Conservation (phyloP, 2,888 invertebrate species). For the Stegana nigrithorax region DNA sequence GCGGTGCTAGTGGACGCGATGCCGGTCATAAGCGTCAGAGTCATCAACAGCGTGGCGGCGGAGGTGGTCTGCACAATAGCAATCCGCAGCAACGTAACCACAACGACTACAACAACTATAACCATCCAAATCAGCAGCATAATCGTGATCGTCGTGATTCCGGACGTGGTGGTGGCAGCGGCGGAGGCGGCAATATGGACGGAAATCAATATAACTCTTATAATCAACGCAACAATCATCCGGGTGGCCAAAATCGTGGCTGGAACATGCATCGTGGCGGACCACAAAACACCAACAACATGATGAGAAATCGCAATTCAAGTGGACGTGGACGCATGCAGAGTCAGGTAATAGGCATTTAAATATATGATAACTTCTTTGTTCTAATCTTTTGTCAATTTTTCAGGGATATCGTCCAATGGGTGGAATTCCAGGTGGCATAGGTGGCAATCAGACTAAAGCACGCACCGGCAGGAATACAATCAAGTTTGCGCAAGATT, state of each 20-base stretch:
- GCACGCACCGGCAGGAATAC: conserved; percentile 73
- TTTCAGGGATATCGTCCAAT: conserved; percentile 68
- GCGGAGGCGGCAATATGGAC: conserved; percentile 63
- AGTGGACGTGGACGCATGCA: conserved; percentile 66
- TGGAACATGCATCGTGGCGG: conserved; percentile 67
- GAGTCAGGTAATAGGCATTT: conserved; percentile 55
- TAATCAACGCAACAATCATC: conserved; percentile 63
- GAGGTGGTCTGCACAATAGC: conserved; percentile 37
- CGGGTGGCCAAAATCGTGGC: conserved; percentile 56
- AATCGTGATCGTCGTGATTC: conserved; percentile 67
- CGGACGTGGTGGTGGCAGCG: conserved; percentile 62
- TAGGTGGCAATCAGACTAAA: conserved; percentile 70
- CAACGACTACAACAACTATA: conserved; percentile 51
- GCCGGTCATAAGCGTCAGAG: conserved; percentile 63
- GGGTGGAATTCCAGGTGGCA: conserved; percentile 58
- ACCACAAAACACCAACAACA: conserved; percentile 55
- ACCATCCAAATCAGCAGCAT: conserved; percentile 47
- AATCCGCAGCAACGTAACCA: conserved; percentile 46
- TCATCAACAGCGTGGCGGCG: conserved; percentile 48
- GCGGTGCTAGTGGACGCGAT: conserved; percentile 68
- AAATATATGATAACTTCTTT: background rate
- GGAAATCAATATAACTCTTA: conserved; percentile 61
- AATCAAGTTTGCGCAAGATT: conserved; percentile 95
- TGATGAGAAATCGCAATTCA: conserved; percentile 62
- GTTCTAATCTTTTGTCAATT: conserved; percentile 9